phyloP scores from a whole-genome alignment of 2,888 invertebrate genomes.

The Timandra comae region DNA sequence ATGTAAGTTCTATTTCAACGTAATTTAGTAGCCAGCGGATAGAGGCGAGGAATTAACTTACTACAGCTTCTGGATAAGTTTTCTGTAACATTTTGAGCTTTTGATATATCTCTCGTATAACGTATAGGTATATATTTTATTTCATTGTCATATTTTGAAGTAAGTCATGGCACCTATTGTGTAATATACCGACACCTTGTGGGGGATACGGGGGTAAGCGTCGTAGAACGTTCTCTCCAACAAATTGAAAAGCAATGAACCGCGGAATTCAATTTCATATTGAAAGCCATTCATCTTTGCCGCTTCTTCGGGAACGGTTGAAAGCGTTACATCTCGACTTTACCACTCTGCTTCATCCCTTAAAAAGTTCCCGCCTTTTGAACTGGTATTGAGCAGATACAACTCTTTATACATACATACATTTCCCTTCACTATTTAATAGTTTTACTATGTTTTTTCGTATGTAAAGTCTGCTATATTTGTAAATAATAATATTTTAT shows the following conservation, averaged over 20 bases:
- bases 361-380: slow-evolving; percentile 55
- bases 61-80: no score
- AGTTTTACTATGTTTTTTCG: no score
- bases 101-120: no score
- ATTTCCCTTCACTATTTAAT: no score
- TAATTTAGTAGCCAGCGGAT: no score
- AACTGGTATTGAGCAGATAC: slow-evolving; percentile 22
- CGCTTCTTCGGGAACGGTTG: slow-evolving; percentile 67
- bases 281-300: slow-evolving; percentile 79
- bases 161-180: slow-evolving; percentile 40
- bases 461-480: no score
- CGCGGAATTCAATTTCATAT: slow-evolving; percentile 83
- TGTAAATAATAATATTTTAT: no score
- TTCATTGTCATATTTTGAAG: slow-evolving; percentile 21
- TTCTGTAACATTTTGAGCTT: no score
- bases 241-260: slow-evolving; percentile 81
- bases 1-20: no score
- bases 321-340: slow-evolving; percentile 71
- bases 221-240: slow-evolving; percentile 64
- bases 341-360: slow-evolving; percentile 57
- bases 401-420: neutral
- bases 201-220: slow-evolving; percentile 58
- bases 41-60: no score
- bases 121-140: no score
- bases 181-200: slow-evolving; percentile 49